phyloP scores from a whole-genome alignment of 2,113 vertebrate species.

The Heterocephalus glaber region DNA sequence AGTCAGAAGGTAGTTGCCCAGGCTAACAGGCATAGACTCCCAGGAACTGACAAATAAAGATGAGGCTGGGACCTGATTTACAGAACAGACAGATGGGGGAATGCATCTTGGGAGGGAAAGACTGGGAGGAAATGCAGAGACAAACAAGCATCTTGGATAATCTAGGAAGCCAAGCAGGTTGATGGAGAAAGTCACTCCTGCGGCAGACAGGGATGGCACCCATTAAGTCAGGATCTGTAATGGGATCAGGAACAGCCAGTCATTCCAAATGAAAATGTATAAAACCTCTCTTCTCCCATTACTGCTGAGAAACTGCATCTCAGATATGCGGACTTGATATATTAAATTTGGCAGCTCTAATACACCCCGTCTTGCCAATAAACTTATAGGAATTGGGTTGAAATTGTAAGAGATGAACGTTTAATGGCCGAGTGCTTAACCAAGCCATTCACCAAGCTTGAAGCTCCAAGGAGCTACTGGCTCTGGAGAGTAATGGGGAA shows the following conservation, averaged over 20 bases:
- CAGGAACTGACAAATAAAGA: background rate
- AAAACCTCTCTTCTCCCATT: constrained; percentile 75
- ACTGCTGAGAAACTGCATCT: constrained; percentile 56
- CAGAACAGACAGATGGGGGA: background rate
- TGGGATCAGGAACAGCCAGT: constrained; percentile 66
- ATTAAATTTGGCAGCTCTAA: constrained; percentile 81
- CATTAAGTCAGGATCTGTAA: constrained; percentile 67
- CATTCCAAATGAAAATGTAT: constrained; percentile 75
- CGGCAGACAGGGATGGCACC: constrained; percentile 27
- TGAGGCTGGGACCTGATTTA: background rate
- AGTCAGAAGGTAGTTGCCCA: background rate
- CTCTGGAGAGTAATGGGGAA: constrained; percentile 8
- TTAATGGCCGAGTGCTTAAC: constrained; percentile 71
- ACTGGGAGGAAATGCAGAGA: background rate
- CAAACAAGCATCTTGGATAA: constrained; percentile 13
- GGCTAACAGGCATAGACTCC: background rate
- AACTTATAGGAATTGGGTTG: constrained; percentile 79
- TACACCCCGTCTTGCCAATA: constrained; percentile 79
- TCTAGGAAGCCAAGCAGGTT: background rate
- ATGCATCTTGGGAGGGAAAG: background rate
- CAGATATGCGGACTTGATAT: constrained; percentile 71
- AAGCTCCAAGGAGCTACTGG: constrained; percentile 42
- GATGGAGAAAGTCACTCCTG: constrained; percentile 30
- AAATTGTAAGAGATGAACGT: constrained; percentile 78
- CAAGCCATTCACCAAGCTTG: constrained; percentile 66